phyloP scores from a whole-genome alignment of 2,888 invertebrate genomes.

The Cataglyphis albicans region DNA sequence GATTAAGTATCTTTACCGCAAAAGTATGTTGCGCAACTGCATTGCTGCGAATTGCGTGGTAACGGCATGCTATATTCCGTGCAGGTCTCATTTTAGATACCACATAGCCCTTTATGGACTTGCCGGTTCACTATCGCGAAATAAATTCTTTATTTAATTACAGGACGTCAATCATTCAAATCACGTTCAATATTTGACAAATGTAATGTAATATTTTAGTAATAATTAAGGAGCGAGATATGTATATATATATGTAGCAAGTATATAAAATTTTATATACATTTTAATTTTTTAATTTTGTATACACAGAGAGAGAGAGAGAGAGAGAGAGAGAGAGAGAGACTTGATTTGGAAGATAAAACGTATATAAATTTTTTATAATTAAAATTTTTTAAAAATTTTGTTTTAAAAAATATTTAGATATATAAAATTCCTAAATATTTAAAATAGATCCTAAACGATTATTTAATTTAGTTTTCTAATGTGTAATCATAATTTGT shows the following conservation, averaged over 20 bases:
- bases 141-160: neutral
- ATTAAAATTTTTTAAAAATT: neutral
- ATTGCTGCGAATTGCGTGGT: conserved; percentile 76
- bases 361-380: neutral
- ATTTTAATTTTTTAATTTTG: too few relatives aligned
- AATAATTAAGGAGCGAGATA: neutral
- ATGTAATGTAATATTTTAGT: neutral
- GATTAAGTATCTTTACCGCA: conserved; percentile 74
- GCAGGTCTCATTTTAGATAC: conserved; percentile 73
- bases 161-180: conserved; percentile 6
- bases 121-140: conserved; percentile 20
- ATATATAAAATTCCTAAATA: neutral
- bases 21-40: conserved; percentile 74
- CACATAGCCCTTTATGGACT: conserved; percentile 55
- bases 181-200: neutral
- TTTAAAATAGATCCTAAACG: neutral
- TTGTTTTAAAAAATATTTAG: neutral
- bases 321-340: neutral
- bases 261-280: too few relatives aligned
- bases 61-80: conserved; percentile 68
- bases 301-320: neutral
- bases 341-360: neutral
- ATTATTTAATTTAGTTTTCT: neutral
- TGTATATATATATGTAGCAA: too few relatives aligned
- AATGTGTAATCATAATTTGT: neutral